phyloP scores from a whole-genome alignment of 2,113 vertebrate species.

The Misgurnus mizolepis region DNA sequence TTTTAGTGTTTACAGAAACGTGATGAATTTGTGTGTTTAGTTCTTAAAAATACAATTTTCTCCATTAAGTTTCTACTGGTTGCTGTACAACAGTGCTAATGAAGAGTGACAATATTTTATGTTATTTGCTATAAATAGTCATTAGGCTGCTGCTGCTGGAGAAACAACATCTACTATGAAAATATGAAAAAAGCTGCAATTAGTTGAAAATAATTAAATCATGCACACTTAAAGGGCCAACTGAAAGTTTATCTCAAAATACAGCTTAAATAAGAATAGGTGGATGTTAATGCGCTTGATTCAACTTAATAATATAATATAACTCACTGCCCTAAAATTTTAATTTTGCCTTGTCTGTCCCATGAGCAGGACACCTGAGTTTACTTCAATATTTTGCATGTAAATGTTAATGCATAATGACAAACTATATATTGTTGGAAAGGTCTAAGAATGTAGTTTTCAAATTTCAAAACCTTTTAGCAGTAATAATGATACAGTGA shows the following conservation, averaged over 20 bases:
- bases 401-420: no score
- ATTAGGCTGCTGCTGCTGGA: background rate
- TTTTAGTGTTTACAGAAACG: background rate
- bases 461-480: no score
- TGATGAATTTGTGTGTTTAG: background rate
- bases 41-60: background rate
- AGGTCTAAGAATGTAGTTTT: no score
- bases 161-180: background rate
- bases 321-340: no score
- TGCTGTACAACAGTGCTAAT: background rate
- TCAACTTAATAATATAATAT: no score
- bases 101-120: background rate
- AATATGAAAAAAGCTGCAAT: slow-evolving; percentile 4
- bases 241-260: background rate
- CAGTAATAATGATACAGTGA: no score
- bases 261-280: background rate
- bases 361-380: no score
- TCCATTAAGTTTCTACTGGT: background rate
- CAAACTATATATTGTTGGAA: no score
- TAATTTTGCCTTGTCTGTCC: no score
- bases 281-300: no score
- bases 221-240: background rate
- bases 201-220: background rate
- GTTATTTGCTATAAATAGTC: slow-evolving; percentile 30
- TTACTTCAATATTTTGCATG: no score